Base-by-base conservation (phyloP, 2,888 invertebrate species). In the Amblyjoppa proteus region DNA sequence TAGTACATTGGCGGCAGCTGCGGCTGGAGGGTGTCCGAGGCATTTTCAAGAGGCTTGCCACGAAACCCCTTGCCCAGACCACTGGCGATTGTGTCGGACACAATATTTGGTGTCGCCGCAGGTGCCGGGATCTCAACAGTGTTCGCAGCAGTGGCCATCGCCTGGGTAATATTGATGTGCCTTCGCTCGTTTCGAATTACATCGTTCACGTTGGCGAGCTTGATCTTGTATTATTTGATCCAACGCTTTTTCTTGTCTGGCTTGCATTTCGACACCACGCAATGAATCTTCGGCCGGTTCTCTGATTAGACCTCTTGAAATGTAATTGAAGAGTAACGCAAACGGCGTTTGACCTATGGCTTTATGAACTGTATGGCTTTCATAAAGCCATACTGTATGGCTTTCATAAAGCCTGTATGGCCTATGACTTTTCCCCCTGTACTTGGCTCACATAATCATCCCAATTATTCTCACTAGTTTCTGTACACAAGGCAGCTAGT, bases 401-500 rank as follows among this genome's bases (percentile, higher is more conserved):
- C 20, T 20, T 20, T 20, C 20, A 20, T 20, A 20, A 20, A 20
- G 20, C 20, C 20, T 20, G 20, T 20, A 20, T 20, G 20, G 20
- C 20, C 20, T 20, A 20, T 20, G 20, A 0, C 20, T 20, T 56
- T 41, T 84, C 87, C 66, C 87, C 87, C 58, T 89, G 88, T 16
- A 87, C 75, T 53, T 83, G 76, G 7, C 68, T 61, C 3, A 79
- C 45, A 2, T 81, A 53, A 7, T 88, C 78, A 49, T 87, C 82
- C 71, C 87, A 87, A 76, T 89, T 89, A 88, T 89, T 87, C 56
- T 75, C 77, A 69, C 87, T 80, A 56, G 87, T 87, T 31, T 88
- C 88, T 25, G 82, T 68, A 16, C 77, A 66, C 73, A 86, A 88
- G 56, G 85, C 88, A 16, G 84, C 83, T 56, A 90, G 71, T 45